phyloP scores from a whole-genome alignment of 2,797 vertebrate species.

The Syncerus caffer region DNA sequence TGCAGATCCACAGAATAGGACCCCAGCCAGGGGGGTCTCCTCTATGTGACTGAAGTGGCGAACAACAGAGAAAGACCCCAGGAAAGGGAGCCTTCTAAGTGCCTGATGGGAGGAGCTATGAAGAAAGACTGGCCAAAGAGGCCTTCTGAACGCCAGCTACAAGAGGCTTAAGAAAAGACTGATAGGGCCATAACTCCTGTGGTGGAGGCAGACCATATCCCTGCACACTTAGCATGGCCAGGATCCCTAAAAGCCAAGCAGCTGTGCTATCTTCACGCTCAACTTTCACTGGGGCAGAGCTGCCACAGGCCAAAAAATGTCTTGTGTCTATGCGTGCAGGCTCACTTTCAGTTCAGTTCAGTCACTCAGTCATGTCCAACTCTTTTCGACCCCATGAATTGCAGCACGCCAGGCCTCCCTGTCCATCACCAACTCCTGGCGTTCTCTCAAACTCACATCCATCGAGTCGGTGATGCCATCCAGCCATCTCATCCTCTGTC shows the following conservation, averaged over 20 bases:
- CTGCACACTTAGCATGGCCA: not conserved
- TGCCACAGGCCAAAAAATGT: not conserved
- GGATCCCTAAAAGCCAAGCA: not conserved
- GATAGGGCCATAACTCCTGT: not conserved
- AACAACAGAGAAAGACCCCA: not conserved
- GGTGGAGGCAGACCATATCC: not conserved
- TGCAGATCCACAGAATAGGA: not conserved
- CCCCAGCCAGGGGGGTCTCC: not conserved
- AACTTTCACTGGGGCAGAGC: not conserved
- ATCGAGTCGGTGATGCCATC: too few relatives aligned
- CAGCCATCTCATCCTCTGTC: too few relatives aligned
- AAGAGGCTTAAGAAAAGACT: not conserved
- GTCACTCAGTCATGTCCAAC: not conserved
- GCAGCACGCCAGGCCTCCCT: too few relatives aligned
- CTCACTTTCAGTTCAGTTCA: not conserved
- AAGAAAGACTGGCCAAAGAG: not conserved
- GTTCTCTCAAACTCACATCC: too few relatives aligned
- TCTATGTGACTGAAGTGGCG: not conserved
- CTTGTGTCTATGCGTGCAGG: accelerated
- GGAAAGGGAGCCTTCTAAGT: not conserved
- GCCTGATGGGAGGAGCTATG: not conserved
- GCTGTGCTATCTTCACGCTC: accelerated
- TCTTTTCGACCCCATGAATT: not conserved
- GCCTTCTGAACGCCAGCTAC: not conserved
- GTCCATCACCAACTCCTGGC: too few relatives aligned